A percentile compares a stretch with the other conserved stretches of the same genome.
phyloP scores from a whole-genome alignment of 2,888 invertebrate species.

The Alcis repandata region DNA sequence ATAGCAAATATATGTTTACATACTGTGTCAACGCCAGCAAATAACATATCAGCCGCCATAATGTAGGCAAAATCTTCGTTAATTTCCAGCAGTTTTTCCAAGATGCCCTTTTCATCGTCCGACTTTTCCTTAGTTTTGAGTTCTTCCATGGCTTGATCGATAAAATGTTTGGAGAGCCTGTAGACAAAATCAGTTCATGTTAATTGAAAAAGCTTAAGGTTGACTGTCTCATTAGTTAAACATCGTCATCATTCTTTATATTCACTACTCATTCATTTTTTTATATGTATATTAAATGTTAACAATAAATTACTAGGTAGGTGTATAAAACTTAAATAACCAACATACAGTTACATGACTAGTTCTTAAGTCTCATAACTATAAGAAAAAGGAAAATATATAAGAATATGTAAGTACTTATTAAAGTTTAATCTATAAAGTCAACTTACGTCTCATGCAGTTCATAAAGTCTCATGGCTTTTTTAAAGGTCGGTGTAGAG shows the following conservation, averaged over 20 bases:
- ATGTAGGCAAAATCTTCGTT: conserved; percentile 87
- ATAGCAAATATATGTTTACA: conserved; percentile 40
- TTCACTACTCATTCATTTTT: too few species aligned
- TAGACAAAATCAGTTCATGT: neutral
- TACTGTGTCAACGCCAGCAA: conserved; percentile 90
- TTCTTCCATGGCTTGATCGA: conserved; percentile 60
- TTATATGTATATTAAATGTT: neutral
- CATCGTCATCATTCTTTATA: too few species aligned
- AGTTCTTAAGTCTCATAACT: too few species aligned
- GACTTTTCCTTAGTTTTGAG: conserved; percentile 51
- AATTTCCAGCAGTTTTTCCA: conserved; percentile 87
- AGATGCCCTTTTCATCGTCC: conserved; percentile 80
- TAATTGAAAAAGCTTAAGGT: neutral
- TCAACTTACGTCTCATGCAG: conserved; percentile 63
- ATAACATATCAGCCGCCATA: conserved; percentile 89
- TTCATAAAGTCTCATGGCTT: conserved; percentile 66
- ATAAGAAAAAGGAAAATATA: too few species aligned
- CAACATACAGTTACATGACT: too few species aligned
- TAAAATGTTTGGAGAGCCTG: conserved; percentile 57
- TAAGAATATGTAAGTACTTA: too few species aligned
- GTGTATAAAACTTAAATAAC: too few species aligned
- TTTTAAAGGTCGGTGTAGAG: conserved; percentile 61
- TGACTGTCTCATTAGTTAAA: neutral
- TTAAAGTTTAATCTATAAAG: too few species aligned
- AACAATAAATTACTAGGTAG: neutral